A percentile compares a stretch with the other conserved stretches of the same genome.
Conservation (phyloP, 2,888 invertebrate genomes). For the Chalcis sispes region DNA sequence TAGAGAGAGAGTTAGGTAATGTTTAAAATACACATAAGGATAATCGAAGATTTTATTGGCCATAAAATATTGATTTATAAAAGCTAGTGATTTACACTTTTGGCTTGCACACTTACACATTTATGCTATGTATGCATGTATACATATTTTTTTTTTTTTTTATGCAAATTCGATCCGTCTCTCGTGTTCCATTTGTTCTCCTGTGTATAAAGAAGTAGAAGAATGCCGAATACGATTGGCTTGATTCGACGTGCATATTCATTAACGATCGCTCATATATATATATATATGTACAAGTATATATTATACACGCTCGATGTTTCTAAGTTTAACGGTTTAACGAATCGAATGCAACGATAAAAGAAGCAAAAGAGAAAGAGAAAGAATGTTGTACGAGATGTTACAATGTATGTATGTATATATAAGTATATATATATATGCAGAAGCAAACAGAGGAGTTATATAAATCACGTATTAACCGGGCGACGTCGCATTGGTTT, state of each 20-base stretch:
- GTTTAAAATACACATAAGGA: conserved; percentile 20
- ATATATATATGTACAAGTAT: background rate
- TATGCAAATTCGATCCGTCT: background rate
- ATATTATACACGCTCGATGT: background rate
- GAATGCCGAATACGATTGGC: too few species aligned
- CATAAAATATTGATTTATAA: conserved; percentile 47
- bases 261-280: background rate
- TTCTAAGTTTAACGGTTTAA: conserved; percentile 40
- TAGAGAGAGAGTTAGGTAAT: conserved; percentile 7
- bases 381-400: background rate
- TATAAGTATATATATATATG: too few species aligned
- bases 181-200: background rate
- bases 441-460: too few species aligned
- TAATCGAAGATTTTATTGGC: conserved; percentile 46
- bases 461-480: conserved; percentile 46
- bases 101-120: background rate
- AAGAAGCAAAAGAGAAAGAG: background rate
- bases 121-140: too few species aligned
- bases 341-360: conserved; percentile 32
- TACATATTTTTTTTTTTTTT: conserved; percentile 5
- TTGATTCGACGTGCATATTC: too few species aligned
- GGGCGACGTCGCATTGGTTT: conserved; percentile 45
- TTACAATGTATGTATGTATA: too few species aligned
- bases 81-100: conserved; percentile 46
- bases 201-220: too few species aligned